A percentile compares a stretch with the other conserved stretches of the same genome.
Evolutionary conservation across 2,113 vertebrate genomes (phyloP).

Genomic region (Sclerurus mexicanus): DNA sequence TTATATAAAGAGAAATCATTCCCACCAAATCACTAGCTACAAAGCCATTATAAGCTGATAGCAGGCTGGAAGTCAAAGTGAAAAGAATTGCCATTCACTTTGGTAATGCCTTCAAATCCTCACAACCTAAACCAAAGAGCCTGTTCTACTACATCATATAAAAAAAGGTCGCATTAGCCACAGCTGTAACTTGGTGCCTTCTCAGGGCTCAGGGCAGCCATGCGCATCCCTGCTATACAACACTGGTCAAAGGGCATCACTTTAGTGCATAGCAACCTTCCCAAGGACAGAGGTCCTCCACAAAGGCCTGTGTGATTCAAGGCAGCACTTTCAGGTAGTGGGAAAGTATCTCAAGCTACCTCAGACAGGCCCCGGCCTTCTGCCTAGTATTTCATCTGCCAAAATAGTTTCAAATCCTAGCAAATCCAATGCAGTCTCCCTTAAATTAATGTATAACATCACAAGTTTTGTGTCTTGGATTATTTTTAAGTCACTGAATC

Average conservation of each 20-base stretch:
- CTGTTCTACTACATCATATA: neutral
- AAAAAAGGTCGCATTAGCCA: neutral
- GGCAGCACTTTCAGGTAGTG: neutral
- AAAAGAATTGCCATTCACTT: conserved; percentile 1
- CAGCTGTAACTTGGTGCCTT: neutral
- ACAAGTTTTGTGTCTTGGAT: neutral
- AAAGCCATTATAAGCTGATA: neutral
- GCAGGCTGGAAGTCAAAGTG: neutral
- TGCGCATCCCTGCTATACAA: neutral
- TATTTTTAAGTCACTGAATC: neutral
- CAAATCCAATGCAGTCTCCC: neutral
- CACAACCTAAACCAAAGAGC: neutral
- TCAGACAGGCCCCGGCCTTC: neutral
- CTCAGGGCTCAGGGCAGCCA: neutral
- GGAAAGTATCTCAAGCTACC: fast-evolving
- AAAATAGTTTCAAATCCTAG: neutral
- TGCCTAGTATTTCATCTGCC: neutral
- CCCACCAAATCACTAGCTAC: neutral
- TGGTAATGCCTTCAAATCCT: neutral
- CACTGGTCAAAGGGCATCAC: neutral
- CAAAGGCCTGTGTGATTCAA: neutral
- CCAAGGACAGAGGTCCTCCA: neutral
- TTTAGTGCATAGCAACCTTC: fast-evolving
- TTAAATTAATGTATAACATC: neutral
- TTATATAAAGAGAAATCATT: neutral